Conservation (phyloP, 2,888 invertebrate genomes). For the Cheilosia scutellata region DNA sequence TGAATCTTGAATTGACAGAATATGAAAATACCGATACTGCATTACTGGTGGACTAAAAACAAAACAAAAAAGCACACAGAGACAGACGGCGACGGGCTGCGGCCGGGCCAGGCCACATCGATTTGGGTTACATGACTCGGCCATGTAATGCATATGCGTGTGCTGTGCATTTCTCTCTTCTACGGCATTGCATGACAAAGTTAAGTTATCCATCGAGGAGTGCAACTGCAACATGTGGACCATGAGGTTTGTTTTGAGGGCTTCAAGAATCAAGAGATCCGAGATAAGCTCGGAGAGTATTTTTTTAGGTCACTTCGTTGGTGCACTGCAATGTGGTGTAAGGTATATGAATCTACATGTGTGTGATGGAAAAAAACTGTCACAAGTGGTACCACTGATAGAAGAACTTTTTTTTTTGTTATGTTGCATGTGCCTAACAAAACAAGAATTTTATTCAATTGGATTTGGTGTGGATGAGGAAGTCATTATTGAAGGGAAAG, state of each 20-base stretch:
- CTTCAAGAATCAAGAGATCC: constrained; percentile 53
- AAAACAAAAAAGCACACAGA: background rate
- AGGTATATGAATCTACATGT: constrained; percentile 9
- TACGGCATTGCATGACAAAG: constrained; percentile 60
- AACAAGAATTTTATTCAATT: constrained; percentile 5
- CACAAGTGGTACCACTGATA: constrained; percentile 43
- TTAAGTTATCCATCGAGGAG: constrained; percentile 43
- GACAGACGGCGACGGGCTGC: too few species aligned
- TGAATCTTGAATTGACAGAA: constrained; percentile 60
- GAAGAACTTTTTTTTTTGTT: constrained; percentile 29
- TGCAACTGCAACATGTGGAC: constrained; percentile 24
- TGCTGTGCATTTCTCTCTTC: constrained; percentile 26
- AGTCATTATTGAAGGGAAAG: background rate
- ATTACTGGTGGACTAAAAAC: background rate
- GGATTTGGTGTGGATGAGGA: background rate
- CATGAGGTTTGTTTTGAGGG: constrained; percentile 38
- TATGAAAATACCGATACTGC: constrained; percentile 60
- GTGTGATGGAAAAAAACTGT: constrained; percentile 30
- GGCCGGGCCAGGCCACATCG: constrained; percentile 50
- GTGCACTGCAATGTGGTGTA: constrained; percentile 31
- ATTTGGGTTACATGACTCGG: constrained; percentile 68
- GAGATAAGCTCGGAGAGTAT: constrained; percentile 58
- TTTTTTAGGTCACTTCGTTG: constrained; percentile 60
- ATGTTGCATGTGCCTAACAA: constrained; percentile 18
- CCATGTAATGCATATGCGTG: constrained; percentile 65